A percentile compares a stretch with the other conserved stretches of the same genome.
Conservation (phyloP, 2,888 invertebrate species). For the Litoditis marina region DNA sequence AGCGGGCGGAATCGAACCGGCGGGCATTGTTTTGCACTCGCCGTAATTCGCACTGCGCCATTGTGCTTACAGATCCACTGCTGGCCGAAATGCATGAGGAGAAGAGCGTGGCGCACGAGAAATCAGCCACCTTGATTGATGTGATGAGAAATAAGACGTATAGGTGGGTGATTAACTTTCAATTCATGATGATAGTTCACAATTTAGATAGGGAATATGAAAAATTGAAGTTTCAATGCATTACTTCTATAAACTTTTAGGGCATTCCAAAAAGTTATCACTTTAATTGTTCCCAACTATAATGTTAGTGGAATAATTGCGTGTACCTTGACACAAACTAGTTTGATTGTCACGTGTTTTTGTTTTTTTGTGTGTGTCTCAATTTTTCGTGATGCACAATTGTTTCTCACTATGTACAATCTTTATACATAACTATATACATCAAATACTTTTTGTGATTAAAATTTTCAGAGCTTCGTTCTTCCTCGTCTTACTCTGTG, state of each 20-base stretch:
- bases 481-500: conserved; percentile 43
- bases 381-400: too few relatives aligned
- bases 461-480: conserved; percentile 40
- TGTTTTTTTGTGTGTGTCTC: too few relatives aligned
- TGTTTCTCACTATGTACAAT: too few relatives aligned
- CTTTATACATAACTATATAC: background rate
- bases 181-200: too few relatives aligned
- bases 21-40: background rate
- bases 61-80: conserved; percentile 12
- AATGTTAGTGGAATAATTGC: too few relatives aligned
- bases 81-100: conserved; percentile 25
- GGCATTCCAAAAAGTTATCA: too few relatives aligned
- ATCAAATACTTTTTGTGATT: background rate
- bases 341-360: too few relatives aligned
- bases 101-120: conserved; percentile 20
- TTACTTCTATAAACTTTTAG: too few relatives aligned
- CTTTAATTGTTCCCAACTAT: too few relatives aligned
- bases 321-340: too few relatives aligned
- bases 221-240: too few relatives aligned
- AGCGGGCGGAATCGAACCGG: background rate
- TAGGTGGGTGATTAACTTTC: conserved; percentile 11
- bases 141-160: conserved; percentile 21
- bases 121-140: conserved; percentile 17
- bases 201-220: too few relatives aligned
- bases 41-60: background rate